These are phyloP conservation scores for Cydia splendana DNA, from an alignment of 1,140 invertebrate genomes.

Conservation along the genomic window DNA sequence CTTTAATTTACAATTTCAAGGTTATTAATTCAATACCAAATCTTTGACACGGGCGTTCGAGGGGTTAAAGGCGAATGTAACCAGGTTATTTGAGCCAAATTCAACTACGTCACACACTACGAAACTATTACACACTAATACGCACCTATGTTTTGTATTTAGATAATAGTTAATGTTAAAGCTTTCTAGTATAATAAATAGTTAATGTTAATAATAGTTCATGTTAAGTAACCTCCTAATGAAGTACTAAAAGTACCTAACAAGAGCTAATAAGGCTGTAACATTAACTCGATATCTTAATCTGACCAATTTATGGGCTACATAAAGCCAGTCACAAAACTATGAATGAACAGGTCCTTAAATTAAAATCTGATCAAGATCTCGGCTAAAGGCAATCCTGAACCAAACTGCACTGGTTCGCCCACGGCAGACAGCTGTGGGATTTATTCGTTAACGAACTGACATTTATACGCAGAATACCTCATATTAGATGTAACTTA, in stretches of 20 bases:
- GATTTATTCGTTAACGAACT: slow-evolving; percentile 43
- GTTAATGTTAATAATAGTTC: no score
- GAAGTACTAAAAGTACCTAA: not conserved
- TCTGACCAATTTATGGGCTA: not conserved
- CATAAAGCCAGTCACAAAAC: not conserved
- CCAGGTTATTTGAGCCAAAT: no score
- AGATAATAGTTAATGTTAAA: no score
- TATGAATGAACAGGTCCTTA: slow-evolving; percentile 14
- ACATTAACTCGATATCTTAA: not conserved
- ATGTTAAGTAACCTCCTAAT: no score
- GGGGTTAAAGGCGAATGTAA: no score
- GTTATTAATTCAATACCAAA: no score
- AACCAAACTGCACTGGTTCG: slow-evolving; percentile 39
- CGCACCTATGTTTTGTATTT: no score
- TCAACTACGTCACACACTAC: no score
- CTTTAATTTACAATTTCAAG: no score
- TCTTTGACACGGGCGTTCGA: no score
- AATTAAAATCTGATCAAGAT: slow-evolving; percentile 11
- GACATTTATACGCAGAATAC: slow-evolving; percentile 35
- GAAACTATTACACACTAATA: no score
- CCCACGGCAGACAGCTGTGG: slow-evolving; percentile 44
- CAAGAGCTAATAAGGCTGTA: not conserved
- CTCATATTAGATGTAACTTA: not conserved
- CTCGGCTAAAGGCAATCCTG: slow-evolving; percentile 2
- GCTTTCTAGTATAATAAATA: no score